phyloP scores from a whole-genome alignment of 64 coral and sea anemone species.

The Montipora sp. region DNA sequence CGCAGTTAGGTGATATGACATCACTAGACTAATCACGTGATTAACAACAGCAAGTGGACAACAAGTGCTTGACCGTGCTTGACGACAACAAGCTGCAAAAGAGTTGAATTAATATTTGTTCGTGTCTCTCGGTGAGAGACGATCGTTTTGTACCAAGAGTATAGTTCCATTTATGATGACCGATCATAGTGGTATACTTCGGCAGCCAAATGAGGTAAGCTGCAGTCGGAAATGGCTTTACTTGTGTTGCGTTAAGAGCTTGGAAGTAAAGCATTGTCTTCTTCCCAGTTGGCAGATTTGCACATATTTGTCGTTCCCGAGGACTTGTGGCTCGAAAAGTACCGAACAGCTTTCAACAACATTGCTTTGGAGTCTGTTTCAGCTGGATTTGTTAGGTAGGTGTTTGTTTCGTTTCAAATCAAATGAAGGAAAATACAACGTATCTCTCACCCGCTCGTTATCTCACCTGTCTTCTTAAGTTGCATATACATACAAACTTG shows the following conservation, averaged over 20 bases:
- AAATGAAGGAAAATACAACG: neutral
- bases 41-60: conserved; percentile 77
- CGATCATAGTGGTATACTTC: conserved; percentile 48
- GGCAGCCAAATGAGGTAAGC: conserved; percentile 62
- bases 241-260: neutral
- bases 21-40: conserved; percentile 85
- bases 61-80: conserved; percentile 67
- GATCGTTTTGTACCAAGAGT: neutral
- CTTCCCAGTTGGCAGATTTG: conserved; percentile 84
- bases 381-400: conserved; percentile 92
- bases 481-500: no score
- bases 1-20: conserved; percentile 43
- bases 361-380: conserved; percentile 93
- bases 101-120: conserved; percentile 24
- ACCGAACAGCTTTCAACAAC: conserved; percentile 93
- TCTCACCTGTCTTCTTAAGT: no score
- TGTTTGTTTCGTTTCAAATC: neutral
- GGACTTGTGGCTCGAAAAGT: conserved; percentile 92
- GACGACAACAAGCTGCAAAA: conserved; percentile 36
- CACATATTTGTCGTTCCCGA: conserved; percentile 94
- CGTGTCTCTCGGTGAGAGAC: neutral
- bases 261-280: neutral
- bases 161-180: conserved; percentile 60
- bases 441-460: no score
- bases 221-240: neutral